These are phyloP conservation scores for Xanthorhoe spadicearia DNA, from an alignment of 2,888 invertebrate species.

Conservation along the genomic window DNA sequence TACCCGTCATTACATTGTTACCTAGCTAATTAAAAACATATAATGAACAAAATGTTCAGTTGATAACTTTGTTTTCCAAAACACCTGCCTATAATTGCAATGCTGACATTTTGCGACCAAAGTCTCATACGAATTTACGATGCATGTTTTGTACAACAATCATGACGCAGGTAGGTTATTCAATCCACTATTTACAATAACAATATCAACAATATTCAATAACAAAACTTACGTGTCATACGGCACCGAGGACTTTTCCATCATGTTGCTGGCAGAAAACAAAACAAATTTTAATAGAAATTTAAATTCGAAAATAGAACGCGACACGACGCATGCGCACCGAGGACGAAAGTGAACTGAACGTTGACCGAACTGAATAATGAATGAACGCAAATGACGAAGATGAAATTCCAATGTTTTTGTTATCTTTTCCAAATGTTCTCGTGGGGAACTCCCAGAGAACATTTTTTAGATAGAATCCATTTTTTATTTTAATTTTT, in stretches of 20 bases:
- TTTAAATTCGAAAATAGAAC: conserved; percentile 12
- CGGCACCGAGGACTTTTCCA: conserved; percentile 36
- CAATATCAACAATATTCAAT: not conserved
- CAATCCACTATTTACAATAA: not conserved
- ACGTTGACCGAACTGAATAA: not conserved
- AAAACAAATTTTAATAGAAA: conserved; percentile 14
- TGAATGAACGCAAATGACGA: not conserved
- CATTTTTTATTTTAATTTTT: too few species aligned
- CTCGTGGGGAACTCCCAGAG: not conserved
- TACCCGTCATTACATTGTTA: too few species aligned
- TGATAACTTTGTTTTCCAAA: too few species aligned
- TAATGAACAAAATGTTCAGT: too few species aligned
- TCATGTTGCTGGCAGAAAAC: conserved; percentile 25
- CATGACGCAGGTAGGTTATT: not conserved
- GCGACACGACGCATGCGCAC: conserved; percentile 25
- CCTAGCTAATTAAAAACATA: too few species aligned
- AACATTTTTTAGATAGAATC: not conserved
- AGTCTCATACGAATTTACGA: too few species aligned
- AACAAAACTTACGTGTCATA: conserved; percentile 39
- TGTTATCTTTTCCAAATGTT: not conserved
- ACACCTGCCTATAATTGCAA: not conserved
- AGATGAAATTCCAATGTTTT: not conserved
- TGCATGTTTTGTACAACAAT: not conserved
- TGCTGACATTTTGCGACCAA: conserved; percentile 11
- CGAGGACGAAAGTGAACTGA: conserved; percentile 14